Evolutionary conservation across 1,140 invertebrate species (phyloP), one percentile per base, ranked within the genome.

Genomic region (Halotydeus destructor): DNA sequence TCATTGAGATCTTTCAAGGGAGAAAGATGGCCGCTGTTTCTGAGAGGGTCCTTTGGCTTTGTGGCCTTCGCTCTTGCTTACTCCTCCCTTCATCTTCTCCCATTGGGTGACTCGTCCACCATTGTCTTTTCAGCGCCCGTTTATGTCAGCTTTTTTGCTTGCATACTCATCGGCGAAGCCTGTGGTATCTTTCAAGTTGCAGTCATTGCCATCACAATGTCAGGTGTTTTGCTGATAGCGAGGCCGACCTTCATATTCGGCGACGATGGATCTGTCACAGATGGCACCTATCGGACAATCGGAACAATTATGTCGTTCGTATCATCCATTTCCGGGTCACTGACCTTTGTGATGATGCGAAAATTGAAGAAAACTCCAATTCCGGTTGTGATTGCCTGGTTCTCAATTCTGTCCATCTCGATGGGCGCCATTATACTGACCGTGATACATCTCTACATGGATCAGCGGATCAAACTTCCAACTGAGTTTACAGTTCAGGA

Each of bases 301-400:
- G 41, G 41, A 9, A 18, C 25, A 12, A 30, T 22, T 5, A 16
- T 43, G 14, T 5, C 41, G 4, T 18, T 43, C n/a, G 8, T 43
- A 4, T 5, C 41, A 5, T 30, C 41, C 26, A 51, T 34, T 21
- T 24, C 21, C 31, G 32, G 11, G 32, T 80, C 82, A 9, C 81
- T 81, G 58, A 80, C 44, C 16, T 24, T 45, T 55, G 75, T 88
- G 33, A 56, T 84, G 34, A 60, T 88, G 27, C 64, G 82, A 44
- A 75, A 80, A 5, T 63, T 88, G 2, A 85, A 85, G 58, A 76
- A 74, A 2, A 65, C 84, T 34, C 79, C 84, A 61, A 82, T 79
- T 57, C 78, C 78, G 45, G 78, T 47, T 14, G 33, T 45, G 6
- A 37, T 47, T 8, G 35, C 45, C 62, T 85, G 14, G 58, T 80